A percentile compares a stretch with the other conserved stretches of the same genome.
phyloP scores from a whole-genome alignment of 2,888 invertebrate genomes.

The Philhelius pedissequus region DNA sequence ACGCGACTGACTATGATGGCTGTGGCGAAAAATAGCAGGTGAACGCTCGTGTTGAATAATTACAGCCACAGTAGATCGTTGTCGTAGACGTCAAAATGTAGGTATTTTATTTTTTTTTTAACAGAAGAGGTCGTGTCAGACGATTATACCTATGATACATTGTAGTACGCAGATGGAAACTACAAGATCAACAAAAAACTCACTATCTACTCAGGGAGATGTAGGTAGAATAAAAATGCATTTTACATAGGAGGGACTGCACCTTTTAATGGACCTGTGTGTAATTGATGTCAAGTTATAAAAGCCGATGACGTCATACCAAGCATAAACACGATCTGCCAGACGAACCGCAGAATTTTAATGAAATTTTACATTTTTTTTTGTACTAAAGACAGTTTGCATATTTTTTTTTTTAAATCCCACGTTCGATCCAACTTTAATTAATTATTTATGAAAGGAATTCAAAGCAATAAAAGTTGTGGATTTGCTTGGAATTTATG shows the following conservation, averaged over 20 bases:
- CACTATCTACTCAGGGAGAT: neutral
- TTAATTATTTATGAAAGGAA: constrained; percentile 32
- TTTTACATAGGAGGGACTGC: neutral
- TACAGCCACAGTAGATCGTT: neutral
- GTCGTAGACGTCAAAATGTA: neutral
- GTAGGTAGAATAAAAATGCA: neutral
- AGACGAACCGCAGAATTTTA: neutral
- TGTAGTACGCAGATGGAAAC: neutral
- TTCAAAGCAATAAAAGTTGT: constrained; percentile 4
- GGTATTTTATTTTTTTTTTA: neutral
- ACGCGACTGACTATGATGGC: constrained; percentile 5
- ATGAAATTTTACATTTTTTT: neutral
- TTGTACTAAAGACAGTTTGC: too few species aligned
- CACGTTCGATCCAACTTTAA: constrained; percentile 24
- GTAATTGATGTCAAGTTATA: constrained; percentile 22
- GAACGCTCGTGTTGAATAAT: constrained; percentile 12
- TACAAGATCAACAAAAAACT: constrained; percentile 21
- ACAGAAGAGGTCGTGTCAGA: neutral
- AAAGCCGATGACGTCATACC: constrained; percentile 26
- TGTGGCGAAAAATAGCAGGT: constrained; percentile 18
- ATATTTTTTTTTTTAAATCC: neutral
- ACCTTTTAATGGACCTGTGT: constrained; percentile 19
- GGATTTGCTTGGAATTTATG: too few species aligned
- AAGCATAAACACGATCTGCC: neutral
- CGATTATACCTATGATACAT: too few species aligned